Base-by-base conservation (phyloP, 2,888 invertebrate genomes). In the Meandrusa payeni region DNA sequence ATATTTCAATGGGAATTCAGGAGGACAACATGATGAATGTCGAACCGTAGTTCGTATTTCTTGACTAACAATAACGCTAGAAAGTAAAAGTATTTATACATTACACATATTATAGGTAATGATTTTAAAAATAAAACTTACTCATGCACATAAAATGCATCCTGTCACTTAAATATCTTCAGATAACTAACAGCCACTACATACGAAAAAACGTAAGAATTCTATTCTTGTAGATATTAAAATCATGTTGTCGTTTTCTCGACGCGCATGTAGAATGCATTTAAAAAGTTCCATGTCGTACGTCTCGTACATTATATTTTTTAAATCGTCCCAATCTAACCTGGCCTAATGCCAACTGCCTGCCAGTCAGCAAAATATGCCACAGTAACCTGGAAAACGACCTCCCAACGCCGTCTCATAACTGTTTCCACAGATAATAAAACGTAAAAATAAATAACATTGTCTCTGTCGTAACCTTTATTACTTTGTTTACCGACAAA, bases 401-500 rank as follows among this genome's bases (percentile, higher is more conserved):
- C 23, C 23, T 27, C 22, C 10, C 13, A 23, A 28, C 23, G 15
- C 1, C 23, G 15, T 17, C 22, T 22, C 22, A 23, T 41, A 15
- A 36, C 11, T 29, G 27, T 13, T 26, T 34, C 34, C 34, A 20
- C 34, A 28, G 34, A 41, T 36, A 41, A 41, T 34, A 36, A 29
- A 15, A 34, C 19, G 4, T 13, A 15, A 17, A 40, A 28, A 41
- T 34, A 28, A 41, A 34, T 10, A 27, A 22, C 27, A 10, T 27
- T 34, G 13, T 28, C 10, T 9, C 6, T 13, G 17, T 11, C 13
- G 19, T 20, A 27, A 27, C n/a, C 1, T 41, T 41, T 23, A 34
- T 23, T 20, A 7, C 26, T 9, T 41, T 33, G 33, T 33, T 33
- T 33, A 22, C 13, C 0, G 32, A 26, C 13, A 20, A n/a, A n/a